Evolutionary conservation across 2,888 invertebrate genomes (phyloP).

Genomic region (Hymenopus coronatus): DNA sequence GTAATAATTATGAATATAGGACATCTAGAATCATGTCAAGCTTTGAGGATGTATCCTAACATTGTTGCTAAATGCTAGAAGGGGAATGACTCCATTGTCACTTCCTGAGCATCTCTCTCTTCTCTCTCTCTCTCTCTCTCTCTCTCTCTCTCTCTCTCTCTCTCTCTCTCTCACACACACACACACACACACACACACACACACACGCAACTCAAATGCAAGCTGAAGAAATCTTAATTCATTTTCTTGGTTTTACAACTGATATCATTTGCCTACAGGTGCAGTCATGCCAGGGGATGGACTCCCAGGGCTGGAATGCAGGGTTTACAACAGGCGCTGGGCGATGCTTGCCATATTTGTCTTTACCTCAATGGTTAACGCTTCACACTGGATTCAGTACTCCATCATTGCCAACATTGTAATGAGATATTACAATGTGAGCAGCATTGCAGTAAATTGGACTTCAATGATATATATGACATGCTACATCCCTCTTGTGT

Average conservation of each 20-base stretch:
- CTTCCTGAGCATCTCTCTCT: no score
- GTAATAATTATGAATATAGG: no score
- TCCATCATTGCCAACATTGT: conserved; percentile 53
- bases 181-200: no score
- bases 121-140: no score
- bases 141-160: no score
- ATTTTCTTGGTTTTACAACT: not conserved
- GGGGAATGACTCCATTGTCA: no score
- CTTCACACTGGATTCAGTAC: conserved; percentile 59
- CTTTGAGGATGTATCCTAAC: no score
- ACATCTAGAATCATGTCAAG: no score
- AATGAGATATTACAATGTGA: conserved; percentile 42
- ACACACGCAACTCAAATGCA: no score
- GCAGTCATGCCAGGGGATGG: conserved; percentile 3
- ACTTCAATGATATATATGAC: conserved; percentile 62
- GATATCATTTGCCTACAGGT: not conserved
- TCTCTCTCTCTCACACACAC: no score
- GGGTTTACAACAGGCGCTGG: conserved; percentile 46
- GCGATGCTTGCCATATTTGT: conserved; percentile 52
- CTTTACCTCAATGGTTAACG: conserved; percentile 52
- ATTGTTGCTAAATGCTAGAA: no score
- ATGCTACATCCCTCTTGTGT: conserved; percentile 58
- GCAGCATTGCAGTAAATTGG: conserved; percentile 52
- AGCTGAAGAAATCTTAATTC: no score
- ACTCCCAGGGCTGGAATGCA: not conserved